Evolutionary conservation across 1,140 invertebrate species (phyloP), one percentile per base, ranked within the genome.

Genomic region (Lerema accius): DNA sequence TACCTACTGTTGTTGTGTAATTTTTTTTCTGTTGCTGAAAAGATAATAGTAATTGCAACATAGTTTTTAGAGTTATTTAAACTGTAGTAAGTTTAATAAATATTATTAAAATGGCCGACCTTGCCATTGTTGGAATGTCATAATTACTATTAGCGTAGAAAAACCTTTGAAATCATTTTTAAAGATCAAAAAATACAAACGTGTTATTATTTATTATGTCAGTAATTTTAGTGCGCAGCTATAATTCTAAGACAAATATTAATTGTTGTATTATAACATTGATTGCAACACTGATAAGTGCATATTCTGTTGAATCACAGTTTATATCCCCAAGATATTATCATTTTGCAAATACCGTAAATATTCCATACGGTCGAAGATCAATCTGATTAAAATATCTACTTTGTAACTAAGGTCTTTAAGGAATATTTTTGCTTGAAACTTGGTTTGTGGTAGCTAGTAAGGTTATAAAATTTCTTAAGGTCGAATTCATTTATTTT

Each of bases 1-100:
- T 28, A 28, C n/a, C n/a, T n/a, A n/a, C 10, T 19, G 43, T 5
- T 46, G 43, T 48, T 48, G 45, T 48, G 45, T 48, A 23, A 48
- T 28, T 48, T 23, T 37, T 48, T 11, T 48, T 28, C 15, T 46
- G 10, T 46, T 32, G 28, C 35, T 11, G 7, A 32, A 37, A 11
- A 37, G 10, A 37, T 37, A 37, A 37, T 37, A 37, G n/a, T 11
- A 11, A 11, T 37, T 37, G 35, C 35, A 37, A 37, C 35, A 37
- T 37, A 37, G 35, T 37, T 37, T 32, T 37, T 7, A 37, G n/a
- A 37, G 35, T 37, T 37, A 37, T 11, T 37, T 11, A 37, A 37
- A 37, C 10, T 37, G n/a, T 37, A 37, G n/a, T 37, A 37, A 37
- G 35, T 37, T 37, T 37, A 11, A 11, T 37, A 32, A 32, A 32